Base-by-base conservation (phyloP, 1,140 invertebrate genomes). In the Belonocnema kinseyi region DNA sequence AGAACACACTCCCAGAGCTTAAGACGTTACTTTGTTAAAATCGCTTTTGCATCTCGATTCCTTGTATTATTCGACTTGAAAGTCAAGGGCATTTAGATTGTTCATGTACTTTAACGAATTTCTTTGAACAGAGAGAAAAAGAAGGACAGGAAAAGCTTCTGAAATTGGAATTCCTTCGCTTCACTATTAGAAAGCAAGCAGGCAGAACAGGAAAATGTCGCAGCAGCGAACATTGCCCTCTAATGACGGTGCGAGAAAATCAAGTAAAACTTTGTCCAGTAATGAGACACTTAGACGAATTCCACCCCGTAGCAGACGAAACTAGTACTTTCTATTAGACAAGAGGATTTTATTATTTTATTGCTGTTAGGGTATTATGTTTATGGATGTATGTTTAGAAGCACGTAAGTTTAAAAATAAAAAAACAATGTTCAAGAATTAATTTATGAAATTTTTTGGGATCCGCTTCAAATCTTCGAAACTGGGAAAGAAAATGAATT, bases 91-190 rank as follows among this genome's bases (percentile, higher is more conserved):
- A 46, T 46, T 46, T 11, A 46, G 4, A 46, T 46, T 46, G 7
- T 46, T 46, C 40, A 46, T 46, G 40, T 46, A 46, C 40, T 46
- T 11, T 46, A 10, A 46, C 40, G 7, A 11, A 46, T 46, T 46
- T 8, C 56, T 10, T 58, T 58, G 0, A 58, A 58, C 11, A 58
- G 3, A 17, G 7, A 71, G 21, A 40, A 50, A 71, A 50, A 33
- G 21, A 52, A 54, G 50, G 52, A 54, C 16, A 56, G 73, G 3
- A 17, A 73, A 53, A 51, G 73, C 56, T 74, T 70, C 53, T 46
- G 14, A 50, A 76, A 52, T 76, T 72, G n/a, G 71, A 71, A 74
- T 74, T 74, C 53, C 74, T 76, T 77, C 54, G 58, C 54, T 73
- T 66, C 21, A 21, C 66, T n/a, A 16, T 61, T n/a, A 74, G 75